Evolutionary conservation across 2,888 invertebrate species (phyloP).

Genomic region (Euspilapteryx auroguttella): DNA sequence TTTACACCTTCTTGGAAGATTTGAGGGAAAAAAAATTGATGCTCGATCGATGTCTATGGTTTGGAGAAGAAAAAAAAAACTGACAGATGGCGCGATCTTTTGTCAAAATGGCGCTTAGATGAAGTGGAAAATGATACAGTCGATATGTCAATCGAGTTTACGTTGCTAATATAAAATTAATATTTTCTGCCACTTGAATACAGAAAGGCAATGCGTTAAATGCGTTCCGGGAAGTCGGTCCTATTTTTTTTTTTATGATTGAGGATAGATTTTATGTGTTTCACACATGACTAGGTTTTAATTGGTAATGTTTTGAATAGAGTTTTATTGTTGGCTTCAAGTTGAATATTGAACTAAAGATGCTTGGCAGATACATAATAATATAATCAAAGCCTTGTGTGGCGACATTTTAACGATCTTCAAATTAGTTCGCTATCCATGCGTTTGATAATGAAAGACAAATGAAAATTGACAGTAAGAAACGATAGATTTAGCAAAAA

Average conservation of each 20-base stretch:
- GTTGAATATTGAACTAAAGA: conserved; percentile 18
- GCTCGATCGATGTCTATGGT: too few species aligned
- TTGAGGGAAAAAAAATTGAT: conserved; percentile 24
- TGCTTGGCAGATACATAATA: conserved; percentile 13
- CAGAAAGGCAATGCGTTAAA: too few species aligned
- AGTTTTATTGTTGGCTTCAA: conserved; percentile 4
- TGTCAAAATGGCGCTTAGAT: conserved; percentile 37
- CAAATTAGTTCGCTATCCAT: too few species aligned
- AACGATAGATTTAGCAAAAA: too few species aligned
- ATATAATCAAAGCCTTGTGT: conserved; percentile 20
- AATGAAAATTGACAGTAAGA: too few species aligned
- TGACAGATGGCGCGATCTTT: conserved; percentile 12
- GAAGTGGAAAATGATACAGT: conserved; percentile 54
- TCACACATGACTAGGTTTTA: conserved; percentile 31
- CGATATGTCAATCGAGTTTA: conserved; percentile 52
- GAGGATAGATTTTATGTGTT: conserved; percentile 18
- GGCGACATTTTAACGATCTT: too few species aligned
- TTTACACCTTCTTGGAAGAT: conserved; percentile 59
- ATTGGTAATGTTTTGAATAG: conserved; percentile 20
- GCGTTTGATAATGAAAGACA: too few species aligned
- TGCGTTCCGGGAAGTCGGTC: not conserved
- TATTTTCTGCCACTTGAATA: conserved; percentile 32
- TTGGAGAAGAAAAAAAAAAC: conserved; percentile 20
- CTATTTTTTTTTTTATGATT: conserved; percentile 8
- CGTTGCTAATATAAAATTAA: conserved; percentile 51